These are phyloP conservation scores for Stenoptilia bipunctidactyla DNA, from an alignment of 2,888 invertebrate genomes.

Conservation along the genomic window DNA sequence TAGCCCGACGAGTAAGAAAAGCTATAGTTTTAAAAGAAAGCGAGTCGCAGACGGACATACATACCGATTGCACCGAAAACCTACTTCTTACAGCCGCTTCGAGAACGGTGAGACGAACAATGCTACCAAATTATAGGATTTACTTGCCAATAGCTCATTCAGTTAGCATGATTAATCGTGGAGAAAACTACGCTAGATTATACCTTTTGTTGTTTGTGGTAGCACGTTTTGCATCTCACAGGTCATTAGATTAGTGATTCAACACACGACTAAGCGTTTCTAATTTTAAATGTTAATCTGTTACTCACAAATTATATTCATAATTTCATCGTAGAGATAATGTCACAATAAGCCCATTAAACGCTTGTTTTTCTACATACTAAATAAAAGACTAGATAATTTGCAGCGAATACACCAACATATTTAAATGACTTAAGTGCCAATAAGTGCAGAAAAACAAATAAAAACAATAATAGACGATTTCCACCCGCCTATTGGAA, in stretches of 20 bases:
- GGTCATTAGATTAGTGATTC: constrained; percentile 42
- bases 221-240: constrained; percentile 43
- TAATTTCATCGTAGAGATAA: too few species aligned
- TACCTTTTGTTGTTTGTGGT: constrained; percentile 41
- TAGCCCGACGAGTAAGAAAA: background rate
- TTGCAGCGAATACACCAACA: too few species aligned
- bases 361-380: too few species aligned
- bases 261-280: constrained; percentile 30
- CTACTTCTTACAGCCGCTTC: constrained; percentile 46
- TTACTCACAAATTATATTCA: too few species aligned
- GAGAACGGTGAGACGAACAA: constrained; percentile 35
- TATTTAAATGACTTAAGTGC: too few species aligned
- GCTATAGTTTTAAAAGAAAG: constrained; percentile 27
- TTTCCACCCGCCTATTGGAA: constrained; percentile 45
- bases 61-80: constrained; percentile 50
- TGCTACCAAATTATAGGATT: constrained; percentile 59
- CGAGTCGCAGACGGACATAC: constrained; percentile 35
- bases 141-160: constrained; percentile 46
- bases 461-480: constrained; percentile 13
- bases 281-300: too few species aligned
- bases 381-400: too few species aligned
- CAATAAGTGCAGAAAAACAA: too few species aligned
- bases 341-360: too few species aligned
- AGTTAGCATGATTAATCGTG: constrained; percentile 59
- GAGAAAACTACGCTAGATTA: constrained; percentile 51